Percentiles rank a stretch among this genome's conserved stretches.
Evolutionary conservation across 2,113 vertebrate species (phyloP).

Genomic region (human (Homo sapiens)): DNA sequence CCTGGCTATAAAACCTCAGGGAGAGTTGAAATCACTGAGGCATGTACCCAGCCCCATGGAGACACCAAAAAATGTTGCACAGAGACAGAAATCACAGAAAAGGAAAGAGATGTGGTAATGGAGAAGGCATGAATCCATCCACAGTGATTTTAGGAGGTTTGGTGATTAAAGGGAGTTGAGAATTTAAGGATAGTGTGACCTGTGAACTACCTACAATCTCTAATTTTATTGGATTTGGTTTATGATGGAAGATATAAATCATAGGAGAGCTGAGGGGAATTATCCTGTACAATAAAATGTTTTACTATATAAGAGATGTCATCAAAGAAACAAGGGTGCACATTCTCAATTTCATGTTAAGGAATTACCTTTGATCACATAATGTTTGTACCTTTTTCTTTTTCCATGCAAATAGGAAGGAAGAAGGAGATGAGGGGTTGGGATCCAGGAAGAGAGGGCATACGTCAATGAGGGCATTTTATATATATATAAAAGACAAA

Average conservation of each 20-base stretch:
- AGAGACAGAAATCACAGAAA: neutral
- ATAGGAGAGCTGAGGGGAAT: neutral
- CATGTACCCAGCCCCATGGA: fast-evolving
- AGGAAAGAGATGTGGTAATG: fast-evolving
- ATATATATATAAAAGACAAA: neutral
- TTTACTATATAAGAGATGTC: neutral
- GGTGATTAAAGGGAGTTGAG: neutral
- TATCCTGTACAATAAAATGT: neutral
- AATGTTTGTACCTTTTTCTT: neutral
- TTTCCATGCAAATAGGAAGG: neutral
- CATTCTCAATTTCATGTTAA: neutral
- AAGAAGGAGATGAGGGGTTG: neutral
- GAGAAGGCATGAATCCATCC: too few relatives aligned
- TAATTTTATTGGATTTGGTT: neutral
- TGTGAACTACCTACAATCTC: neutral
- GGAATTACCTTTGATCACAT: neutral
- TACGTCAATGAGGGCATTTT: neutral
- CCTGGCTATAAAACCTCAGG: neutral
- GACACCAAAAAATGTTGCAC: fast-evolving
- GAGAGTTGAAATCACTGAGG: neutral
- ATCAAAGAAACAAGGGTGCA: fast-evolving
- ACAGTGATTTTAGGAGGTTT: neutral
- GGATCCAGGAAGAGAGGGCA: fast-evolving
- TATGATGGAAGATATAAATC: neutral
- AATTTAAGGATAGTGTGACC: neutral